A percentile compares a stretch with the other conserved stretches of the same genome.
Evolutionary conservation across 2,888 invertebrate species (phyloP).

Genomic region (Xestoiulus laeticollis): DNA sequence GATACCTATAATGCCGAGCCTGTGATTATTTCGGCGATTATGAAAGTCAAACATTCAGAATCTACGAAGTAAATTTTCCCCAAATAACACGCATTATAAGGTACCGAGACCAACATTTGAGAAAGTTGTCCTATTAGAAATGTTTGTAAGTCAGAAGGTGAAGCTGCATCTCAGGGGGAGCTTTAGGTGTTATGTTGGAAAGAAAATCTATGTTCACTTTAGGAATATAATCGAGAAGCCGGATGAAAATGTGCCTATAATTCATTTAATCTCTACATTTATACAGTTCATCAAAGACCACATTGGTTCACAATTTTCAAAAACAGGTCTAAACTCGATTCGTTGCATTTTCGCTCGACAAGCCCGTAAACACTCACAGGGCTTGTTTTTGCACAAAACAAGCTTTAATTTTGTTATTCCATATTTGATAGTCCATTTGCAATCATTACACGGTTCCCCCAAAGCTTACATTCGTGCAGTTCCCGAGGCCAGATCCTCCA

Average conservation of each 20-base stretch:
- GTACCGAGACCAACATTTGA: too few species aligned
- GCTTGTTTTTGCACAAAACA: too few species aligned
- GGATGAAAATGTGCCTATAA: too few species aligned
- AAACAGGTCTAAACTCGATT: too few species aligned
- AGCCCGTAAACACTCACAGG: too few species aligned
- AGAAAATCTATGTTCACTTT: background rate
- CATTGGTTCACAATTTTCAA: too few species aligned
- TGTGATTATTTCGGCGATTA: background rate
- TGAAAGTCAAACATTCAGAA: background rate
- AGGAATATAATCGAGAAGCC: too few species aligned
- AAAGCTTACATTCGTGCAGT: too few species aligned
- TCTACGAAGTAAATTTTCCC: background rate
- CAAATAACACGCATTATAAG: background rate
- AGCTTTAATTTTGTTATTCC: background rate
- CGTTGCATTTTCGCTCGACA: too few species aligned
- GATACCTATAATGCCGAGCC: background rate
- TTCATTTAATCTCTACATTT: too few species aligned
- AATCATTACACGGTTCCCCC: background rate
- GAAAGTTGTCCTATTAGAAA: background rate
- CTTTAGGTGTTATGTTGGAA: background rate
- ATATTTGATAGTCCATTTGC: slow-evolving; percentile 5
- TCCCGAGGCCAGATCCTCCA: too few species aligned
- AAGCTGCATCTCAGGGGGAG: background rate
- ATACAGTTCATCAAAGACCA: too few species aligned
- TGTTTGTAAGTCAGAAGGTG: background rate